Conservation (phyloP, 2,797 vertebrate species). For the Spinus pinus region DNA sequence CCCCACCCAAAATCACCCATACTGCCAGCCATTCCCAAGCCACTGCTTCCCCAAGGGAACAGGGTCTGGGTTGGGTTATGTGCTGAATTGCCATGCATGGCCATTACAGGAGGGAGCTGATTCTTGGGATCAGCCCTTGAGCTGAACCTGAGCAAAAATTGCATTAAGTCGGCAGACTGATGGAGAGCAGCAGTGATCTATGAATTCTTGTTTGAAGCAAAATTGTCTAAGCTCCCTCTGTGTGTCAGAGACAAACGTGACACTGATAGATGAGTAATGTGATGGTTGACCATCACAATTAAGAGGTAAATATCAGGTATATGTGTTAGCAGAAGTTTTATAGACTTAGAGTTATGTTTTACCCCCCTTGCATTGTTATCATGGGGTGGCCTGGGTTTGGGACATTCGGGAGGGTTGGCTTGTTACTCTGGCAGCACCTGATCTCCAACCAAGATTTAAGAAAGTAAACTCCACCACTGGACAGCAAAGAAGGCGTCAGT, state of each 20-base stretch:
- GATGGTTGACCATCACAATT: background rate
- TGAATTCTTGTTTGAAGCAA: background rate
- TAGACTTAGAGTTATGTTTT: background rate
- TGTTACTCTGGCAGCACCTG: background rate
- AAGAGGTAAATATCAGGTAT: background rate
- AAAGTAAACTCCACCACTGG: background rate
- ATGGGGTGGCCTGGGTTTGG: background rate
- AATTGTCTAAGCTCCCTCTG: background rate
- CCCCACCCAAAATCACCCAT: background rate
- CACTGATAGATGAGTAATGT: background rate
- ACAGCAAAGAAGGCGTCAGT: background rate
- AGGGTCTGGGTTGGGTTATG: background rate
- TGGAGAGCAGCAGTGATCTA: background rate
- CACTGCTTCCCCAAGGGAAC: background rate
- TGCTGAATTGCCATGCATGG: background rate
- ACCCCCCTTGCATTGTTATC: background rate
- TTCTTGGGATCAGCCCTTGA: background rate
- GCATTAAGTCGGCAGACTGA: background rate
- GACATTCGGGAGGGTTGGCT: background rate
- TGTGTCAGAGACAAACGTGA: background rate
- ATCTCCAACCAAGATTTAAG: background rate
- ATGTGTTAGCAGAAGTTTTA: background rate
- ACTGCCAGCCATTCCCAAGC: background rate
- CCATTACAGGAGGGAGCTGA: background rate
- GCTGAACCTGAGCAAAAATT: background rate